Evolutionary conservation across 53 echinoderm and acorn worm species (phyloP), one percentile per base, ranked within the genome.

Genomic region (Holothuria leucospilota): DNA sequence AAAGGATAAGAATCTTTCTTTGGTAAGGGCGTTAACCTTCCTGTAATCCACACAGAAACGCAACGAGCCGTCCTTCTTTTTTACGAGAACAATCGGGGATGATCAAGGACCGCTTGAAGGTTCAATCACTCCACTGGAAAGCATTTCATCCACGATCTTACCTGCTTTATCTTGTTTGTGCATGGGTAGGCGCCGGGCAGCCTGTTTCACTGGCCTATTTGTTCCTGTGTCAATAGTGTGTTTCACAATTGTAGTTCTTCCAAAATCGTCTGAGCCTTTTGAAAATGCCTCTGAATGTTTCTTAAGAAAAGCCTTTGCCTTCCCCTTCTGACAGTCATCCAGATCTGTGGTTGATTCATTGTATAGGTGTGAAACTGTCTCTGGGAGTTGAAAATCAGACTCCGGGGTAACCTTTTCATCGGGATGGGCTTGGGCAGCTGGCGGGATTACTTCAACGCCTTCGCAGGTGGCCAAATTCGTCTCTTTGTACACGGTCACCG

Each of bases 51-150:
- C 73, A 62, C 88, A 88, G n/a, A 88, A 72, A 25, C 88, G 29
- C 69, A 62, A 68, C 6, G 69, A 68, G 3, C 86, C 77, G 51
- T 86, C 86, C 13, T 86, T 86, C 46, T 86, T 86, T 51, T 34
- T 58, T 39, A 86, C 86, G 11, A 77, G 77, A 5, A 86, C 86
- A 21, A 88, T n/a, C 23, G 78, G 82, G 24, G 92, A 29, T 18
- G 88, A 84, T 88, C 87, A 91, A 8, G 91, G 88, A 21, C 91
- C 88, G 15, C 69, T 85, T 9, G 86, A 85, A 13, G 71, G 81
- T 69, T 92, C 92, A 4, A 92, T 73, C 0, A 92, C 56, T 10
- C 81, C 86, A 27, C 62, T 63, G 4, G 62, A 34, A n/a, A 89
- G 46, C 58, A 92, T 20, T 5, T 85, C 71, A 12, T 59, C 13